These are phyloP conservation scores for Zaprionus ghesquierei DNA, from an alignment of 1,140 invertebrate genomes.

Conservation along the genomic window DNA sequence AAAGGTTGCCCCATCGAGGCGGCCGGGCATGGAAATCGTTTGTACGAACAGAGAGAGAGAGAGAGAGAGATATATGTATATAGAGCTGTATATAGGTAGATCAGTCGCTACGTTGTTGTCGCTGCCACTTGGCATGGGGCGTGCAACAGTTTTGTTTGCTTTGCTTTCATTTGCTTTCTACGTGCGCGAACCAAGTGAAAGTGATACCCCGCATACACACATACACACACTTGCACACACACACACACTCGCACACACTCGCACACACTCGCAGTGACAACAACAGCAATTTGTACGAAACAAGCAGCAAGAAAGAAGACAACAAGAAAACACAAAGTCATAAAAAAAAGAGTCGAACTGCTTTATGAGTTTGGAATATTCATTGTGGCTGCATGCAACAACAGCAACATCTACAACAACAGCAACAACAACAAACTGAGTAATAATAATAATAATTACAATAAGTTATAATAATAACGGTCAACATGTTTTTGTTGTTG, in stretches of 20 bases:
- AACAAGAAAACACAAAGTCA: conserved; percentile 10
- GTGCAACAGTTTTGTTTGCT: conserved; percentile 49
- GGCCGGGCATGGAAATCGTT: conserved; percentile 37
- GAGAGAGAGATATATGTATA: neutral
- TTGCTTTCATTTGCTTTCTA: conserved; percentile 79
- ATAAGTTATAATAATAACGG: conserved; percentile 66
- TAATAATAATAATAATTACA: conserved; percentile 47
- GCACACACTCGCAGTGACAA: conserved; percentile 49
- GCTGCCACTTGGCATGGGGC: conserved; percentile 44
- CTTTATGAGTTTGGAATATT: conserved; percentile 42
- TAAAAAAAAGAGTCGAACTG: conserved; percentile 21
- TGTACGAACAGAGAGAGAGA: too few species aligned
- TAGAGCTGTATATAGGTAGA: neutral
- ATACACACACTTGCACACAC: conserved; percentile 9
- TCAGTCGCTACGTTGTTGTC: conserved; percentile 26
- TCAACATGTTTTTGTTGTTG: conserved; percentile 49
- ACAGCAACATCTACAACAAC: neutral
- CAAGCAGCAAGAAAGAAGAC: conserved; percentile 11
- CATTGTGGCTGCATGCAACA: conserved; percentile 31
- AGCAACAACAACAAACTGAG: neutral
- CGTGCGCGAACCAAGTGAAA: conserved; percentile 72
- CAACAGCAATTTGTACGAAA: conserved; percentile 64
- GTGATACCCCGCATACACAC: conserved; percentile 57
- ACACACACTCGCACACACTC: conserved; percentile 38
- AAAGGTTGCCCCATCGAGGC: conserved; percentile 38